phyloP scores from a whole-genome alignment of 1,140 invertebrate genomes.

The Zaprionus gabonicus region DNA sequence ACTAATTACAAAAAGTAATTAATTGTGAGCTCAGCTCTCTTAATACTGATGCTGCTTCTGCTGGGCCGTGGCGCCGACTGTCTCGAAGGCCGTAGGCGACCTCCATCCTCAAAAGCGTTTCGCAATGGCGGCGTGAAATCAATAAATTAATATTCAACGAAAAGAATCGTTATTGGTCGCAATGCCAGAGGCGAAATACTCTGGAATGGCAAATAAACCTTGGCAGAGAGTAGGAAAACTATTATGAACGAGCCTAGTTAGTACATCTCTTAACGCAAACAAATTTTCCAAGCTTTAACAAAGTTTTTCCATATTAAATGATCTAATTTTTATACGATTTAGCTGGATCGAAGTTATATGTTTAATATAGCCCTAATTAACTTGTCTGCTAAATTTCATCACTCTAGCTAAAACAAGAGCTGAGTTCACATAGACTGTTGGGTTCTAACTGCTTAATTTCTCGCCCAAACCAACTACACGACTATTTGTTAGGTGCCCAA shows the following conservation, averaged over 20 bases:
- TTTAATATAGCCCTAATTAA: not conserved
- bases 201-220: not conserved
- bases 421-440: not conserved
- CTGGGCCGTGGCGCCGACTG: slow-evolving; percentile 44
- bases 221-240: not conserved
- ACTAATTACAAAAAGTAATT: slow-evolving; percentile 83
- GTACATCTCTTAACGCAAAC: not conserved
- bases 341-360: not conserved
- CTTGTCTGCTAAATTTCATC: not conserved
- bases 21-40: slow-evolving; percentile 62
- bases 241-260: not conserved
- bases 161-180: not conserved
- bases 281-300: not conserved
- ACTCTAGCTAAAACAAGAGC: not conserved
- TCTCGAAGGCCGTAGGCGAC: slow-evolving; percentile 1
- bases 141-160: slow-evolving; percentile 68
- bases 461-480: not conserved
- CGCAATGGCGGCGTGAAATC: slow-evolving; percentile 65
- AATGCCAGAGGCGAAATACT: not conserved
- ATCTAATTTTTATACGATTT: not conserved
- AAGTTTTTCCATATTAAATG: not conserved
- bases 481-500: not conserved
- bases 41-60: slow-evolving; percentile 41
- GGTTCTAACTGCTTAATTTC: not conserved
- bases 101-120: slow-evolving; percentile 21